Evolutionary conservation across 2,888 invertebrate species (phyloP).

Genomic region (Margaritifera margaritifera): DNA sequence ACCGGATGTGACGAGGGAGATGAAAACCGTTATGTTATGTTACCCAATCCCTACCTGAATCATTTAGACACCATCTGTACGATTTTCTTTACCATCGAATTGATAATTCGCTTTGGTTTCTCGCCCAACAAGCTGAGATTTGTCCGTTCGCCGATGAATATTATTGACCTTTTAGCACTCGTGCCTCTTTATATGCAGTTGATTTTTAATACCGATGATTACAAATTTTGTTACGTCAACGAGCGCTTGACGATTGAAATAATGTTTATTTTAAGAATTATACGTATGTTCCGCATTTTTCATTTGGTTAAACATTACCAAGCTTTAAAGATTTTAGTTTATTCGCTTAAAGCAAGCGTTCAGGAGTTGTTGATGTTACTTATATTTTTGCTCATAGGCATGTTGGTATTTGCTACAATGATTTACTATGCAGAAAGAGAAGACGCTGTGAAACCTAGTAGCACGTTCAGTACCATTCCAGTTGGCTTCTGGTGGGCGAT

Average conservation of each 20-base stretch:
- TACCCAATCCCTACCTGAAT: constrained; percentile 54
- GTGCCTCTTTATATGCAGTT: constrained; percentile 70
- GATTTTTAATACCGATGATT: constrained; percentile 60
- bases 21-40: constrained; percentile 43
- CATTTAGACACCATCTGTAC: constrained; percentile 68
- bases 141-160: constrained; percentile 66
- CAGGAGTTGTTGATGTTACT: constrained; percentile 71
- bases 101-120: constrained; percentile 64
- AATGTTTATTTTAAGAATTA: constrained; percentile 74
- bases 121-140: constrained; percentile 64
- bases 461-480: constrained; percentile 70
- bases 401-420: constrained; percentile 71
- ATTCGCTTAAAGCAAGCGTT: constrained; percentile 73
- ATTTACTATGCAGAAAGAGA: constrained; percentile 72
- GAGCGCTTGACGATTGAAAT: constrained; percentile 69
- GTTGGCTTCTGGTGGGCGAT: constrained; percentile 74
- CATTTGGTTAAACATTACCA: constrained; percentile 74
- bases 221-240: constrained; percentile 64
- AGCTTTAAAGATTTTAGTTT: constrained; percentile 73
- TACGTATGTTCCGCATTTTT: constrained; percentile 74
- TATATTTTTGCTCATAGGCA: constrained; percentile 71
- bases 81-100: constrained; percentile 69
- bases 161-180: constrained; percentile 69
- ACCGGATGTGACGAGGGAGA: constrained; percentile 42
- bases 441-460: constrained; percentile 51